Conservation (phyloP, 2,113 vertebrate species). For the Pipra filicauda region DNA sequence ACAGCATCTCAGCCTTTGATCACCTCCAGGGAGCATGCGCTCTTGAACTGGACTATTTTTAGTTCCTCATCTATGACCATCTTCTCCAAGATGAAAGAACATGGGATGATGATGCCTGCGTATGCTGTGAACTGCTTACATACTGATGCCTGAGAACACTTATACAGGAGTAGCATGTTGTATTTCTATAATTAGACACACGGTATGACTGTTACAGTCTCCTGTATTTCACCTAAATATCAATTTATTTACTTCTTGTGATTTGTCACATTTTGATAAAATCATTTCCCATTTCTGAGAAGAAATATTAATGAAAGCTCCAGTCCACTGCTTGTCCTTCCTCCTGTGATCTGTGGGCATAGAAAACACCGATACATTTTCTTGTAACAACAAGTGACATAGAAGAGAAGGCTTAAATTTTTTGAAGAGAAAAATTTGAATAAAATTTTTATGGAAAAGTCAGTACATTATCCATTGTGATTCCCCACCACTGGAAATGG, state of each 20-base stretch:
- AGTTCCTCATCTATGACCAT: not conserved
- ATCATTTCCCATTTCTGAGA: not conserved
- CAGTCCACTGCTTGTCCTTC: not conserved
- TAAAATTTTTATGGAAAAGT: not conserved
- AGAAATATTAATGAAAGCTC: not conserved
- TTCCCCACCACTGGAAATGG: not conserved
- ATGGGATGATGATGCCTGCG: accelerated
- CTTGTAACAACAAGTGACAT: not conserved
- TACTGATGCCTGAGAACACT: not conserved
- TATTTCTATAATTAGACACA: not conserved
- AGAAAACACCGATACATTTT: not conserved
- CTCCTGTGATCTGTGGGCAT: not conserved
- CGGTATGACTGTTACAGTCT: not conserved
- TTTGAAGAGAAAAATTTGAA: not conserved
- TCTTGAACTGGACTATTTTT: not conserved
- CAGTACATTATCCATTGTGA: not conserved
- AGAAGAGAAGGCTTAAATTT: not conserved
- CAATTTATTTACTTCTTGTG: not conserved
- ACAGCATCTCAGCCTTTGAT: not conserved
- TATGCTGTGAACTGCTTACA: not conserved
- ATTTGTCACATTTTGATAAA: not conserved
- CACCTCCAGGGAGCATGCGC: not conserved
- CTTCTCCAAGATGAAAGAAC: not conserved
- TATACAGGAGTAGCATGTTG: not conserved
- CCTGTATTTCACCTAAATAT: not conserved